These are phyloP conservation scores for Typhlomys cinereus DNA, from an alignment of 2,113 vertebrate genomes.

Conservation along the genomic window DNA sequence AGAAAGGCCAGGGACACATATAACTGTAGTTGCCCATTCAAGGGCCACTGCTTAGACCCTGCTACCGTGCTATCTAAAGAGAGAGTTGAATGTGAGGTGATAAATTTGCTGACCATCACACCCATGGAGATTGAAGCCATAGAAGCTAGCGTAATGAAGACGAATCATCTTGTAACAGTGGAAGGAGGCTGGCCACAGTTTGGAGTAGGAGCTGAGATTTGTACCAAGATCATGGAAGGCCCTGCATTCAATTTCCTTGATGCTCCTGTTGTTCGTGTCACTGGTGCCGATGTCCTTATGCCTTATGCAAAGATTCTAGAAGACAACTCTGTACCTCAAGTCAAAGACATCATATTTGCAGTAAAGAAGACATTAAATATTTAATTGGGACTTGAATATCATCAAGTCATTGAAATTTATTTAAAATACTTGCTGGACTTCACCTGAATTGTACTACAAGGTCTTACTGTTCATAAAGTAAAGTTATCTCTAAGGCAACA, in stretches of 20 bases:
- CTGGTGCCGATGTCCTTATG: slow-evolving; percentile 96
- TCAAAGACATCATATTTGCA: slow-evolving; percentile 97
- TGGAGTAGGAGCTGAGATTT: slow-evolving; percentile 95
- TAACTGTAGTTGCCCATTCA: slow-evolving; percentile 93
- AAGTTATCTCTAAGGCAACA: slow-evolving; percentile 43
- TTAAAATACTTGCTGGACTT: slow-evolving; percentile 44
- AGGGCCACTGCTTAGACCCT: no score
- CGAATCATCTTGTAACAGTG: slow-evolving; percentile 94
- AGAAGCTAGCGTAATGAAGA: slow-evolving; percentile 94
- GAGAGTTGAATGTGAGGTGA: slow-evolving; percentile 94
- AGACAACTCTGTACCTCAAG: slow-evolving; percentile 93
- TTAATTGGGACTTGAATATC: slow-evolving; percentile 76
- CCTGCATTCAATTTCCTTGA: slow-evolving; percentile 96
- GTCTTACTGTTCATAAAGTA: slow-evolving; percentile 64
- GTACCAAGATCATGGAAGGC: slow-evolving; percentile 97
- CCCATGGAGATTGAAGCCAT: slow-evolving; percentile 93
- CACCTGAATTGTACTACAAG: slow-evolving; percentile 56
- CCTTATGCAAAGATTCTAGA: slow-evolving; percentile 97
- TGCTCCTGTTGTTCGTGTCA: slow-evolving; percentile 93
- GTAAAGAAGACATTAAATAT: slow-evolving; percentile 94
- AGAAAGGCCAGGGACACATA: slow-evolving; percentile 90
- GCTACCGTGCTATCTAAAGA: no score
- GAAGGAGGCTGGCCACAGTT: slow-evolving; percentile 98
- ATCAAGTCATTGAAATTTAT: slow-evolving; percentile 51
- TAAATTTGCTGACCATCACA: slow-evolving; percentile 94